Conservation (phyloP, 1,140 invertebrate species). For the Aleiodes sp. region DNA sequence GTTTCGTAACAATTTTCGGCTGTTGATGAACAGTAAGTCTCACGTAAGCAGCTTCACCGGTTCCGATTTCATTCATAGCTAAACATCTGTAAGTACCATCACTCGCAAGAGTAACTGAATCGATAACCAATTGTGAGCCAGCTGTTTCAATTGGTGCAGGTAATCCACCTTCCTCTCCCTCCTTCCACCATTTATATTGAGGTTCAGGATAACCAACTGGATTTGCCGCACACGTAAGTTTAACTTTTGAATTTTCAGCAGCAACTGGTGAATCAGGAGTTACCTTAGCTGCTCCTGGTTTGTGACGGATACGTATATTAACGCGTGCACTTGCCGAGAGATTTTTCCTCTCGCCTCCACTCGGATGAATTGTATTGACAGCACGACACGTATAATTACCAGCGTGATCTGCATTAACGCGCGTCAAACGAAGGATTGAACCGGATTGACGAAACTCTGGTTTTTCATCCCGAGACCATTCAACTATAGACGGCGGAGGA, state of each 20-base stretch:
- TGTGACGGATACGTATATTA: slow-evolving; percentile 85
- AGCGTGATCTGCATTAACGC: slow-evolving; percentile 81
- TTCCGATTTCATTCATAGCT: slow-evolving; percentile 87
- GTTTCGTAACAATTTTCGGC: slow-evolving; percentile 81
- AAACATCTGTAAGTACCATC: slow-evolving; percentile 92
- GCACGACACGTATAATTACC: slow-evolving; percentile 89
- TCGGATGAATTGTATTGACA: slow-evolving; percentile 81
- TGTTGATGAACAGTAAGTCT: slow-evolving; percentile 87
- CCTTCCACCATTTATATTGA: slow-evolving; percentile 87
- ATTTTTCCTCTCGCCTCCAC: slow-evolving; percentile 73
- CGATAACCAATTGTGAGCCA: slow-evolving; percentile 86
- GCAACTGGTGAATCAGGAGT: slow-evolving; percentile 85
- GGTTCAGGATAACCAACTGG: slow-evolving; percentile 90
- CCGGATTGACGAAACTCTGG: slow-evolving; percentile 84
- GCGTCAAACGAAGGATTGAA: slow-evolving; percentile 75
- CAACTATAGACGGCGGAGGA: slow-evolving; percentile 79
- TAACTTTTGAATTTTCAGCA: slow-evolving; percentile 83
- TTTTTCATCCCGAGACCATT: slow-evolving; percentile 87
- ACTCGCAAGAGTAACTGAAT: slow-evolving; percentile 80
- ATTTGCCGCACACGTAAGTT: slow-evolving; percentile 84
- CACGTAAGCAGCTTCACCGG: slow-evolving; percentile 83
- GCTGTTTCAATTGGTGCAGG: slow-evolving; percentile 74
- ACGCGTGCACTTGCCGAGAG: slow-evolving; percentile 78
- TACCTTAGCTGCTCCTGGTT: slow-evolving; percentile 84
- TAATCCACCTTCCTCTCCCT: slow-evolving; percentile 71